Evolutionary conservation across 2,888 invertebrate species (phyloP).

Genomic region (Ditula angustiorana): DNA sequence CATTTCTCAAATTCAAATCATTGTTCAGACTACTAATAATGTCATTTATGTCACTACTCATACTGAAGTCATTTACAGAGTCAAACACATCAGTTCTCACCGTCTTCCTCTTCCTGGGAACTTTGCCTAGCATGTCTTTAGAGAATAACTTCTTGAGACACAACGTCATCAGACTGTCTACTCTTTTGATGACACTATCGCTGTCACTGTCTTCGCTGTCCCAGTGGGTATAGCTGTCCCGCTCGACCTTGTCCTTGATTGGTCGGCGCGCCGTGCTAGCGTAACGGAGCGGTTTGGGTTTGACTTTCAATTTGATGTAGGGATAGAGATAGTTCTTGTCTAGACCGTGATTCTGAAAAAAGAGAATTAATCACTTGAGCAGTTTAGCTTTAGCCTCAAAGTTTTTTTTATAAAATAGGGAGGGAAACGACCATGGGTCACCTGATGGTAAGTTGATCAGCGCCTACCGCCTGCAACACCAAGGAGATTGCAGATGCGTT

Average conservation of each 20-base stretch:
- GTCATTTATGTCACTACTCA: slow-evolving; percentile 52
- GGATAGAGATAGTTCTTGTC: slow-evolving; percentile 64
- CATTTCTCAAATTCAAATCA: slow-evolving; percentile 38
- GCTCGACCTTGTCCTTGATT: slow-evolving; percentile 57
- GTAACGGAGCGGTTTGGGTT: slow-evolving; percentile 49
- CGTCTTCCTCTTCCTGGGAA: slow-evolving; percentile 58
- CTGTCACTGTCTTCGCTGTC: slow-evolving; percentile 57
- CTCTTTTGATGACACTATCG: slow-evolving; percentile 44
- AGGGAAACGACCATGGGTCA: too few species aligned
- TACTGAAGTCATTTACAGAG: slow-evolving; percentile 45
- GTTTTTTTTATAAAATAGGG: neutral
- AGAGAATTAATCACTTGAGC: slow-evolving; percentile 10
- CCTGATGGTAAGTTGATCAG: too few species aligned
- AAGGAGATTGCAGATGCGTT: too few species aligned
- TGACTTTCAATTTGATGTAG: slow-evolving; percentile 54
- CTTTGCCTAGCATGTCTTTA: slow-evolving; percentile 58
- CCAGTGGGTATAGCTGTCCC: slow-evolving; percentile 63
- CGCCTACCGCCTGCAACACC: too few species aligned
- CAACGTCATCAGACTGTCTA: slow-evolving; percentile 56
- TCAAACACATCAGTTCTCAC: slow-evolving; percentile 51
- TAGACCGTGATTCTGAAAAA: slow-evolving; percentile 65
- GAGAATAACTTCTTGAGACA: slow-evolving; percentile 68
- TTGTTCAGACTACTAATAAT: slow-evolving; percentile 58
- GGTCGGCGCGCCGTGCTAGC: slow-evolving; percentile 58
- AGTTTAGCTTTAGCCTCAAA: slow-evolving; percentile 3